Evolutionary conservation across 2,888 invertebrate genomes (phyloP), one percentile per base, ranked within the genome.

Genomic region (Lucinisca nassula): DNA sequence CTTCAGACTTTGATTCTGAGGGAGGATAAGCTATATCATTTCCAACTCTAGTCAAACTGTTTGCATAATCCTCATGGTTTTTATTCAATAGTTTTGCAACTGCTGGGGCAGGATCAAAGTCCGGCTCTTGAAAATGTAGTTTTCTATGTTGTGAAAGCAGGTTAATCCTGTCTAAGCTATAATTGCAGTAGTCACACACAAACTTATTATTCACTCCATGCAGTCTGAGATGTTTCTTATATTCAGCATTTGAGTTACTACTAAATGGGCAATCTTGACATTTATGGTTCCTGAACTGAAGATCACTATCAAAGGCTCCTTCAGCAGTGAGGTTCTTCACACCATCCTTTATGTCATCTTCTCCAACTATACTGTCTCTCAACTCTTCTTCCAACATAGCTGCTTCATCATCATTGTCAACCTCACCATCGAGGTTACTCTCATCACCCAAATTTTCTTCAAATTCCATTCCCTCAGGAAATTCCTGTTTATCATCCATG

Each of bases 251-350:
- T 38, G 93, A 92, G 81, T 92, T 92, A 76, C 92, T 91, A 67
- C 91, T 92, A 82, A 91, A 94, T 21, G 94, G 94, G 85, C 94
- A 94, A 2, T 85, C 72, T 37, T 87, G 79, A 77, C 88, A 88
- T 75, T 88, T 90, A 78, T 81, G 86, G 67, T 86, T 88, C 38
- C 90, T 49, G 73, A 90, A 90, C 84, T 90, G 90, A 30, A 91
- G 77, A 21, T 91, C 88, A 72, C 90, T 92, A 79, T 90, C 89
- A 87, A 91, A 91, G 32, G 74, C 90, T 37, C 87, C 85, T 27
- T 92, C 92, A 6, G 72, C 72, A 80, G 89, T 91, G 35, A 86
- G 78, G 32, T 89, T 90, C 51, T 80, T 86, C 32, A 81, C 89
- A 24, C 61, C 84, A 4, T 67, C 74, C 45, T 82, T 82, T 3